Base-by-base conservation (phyloP, 2,888 invertebrate species). In the Leptinotarsa juncta region DNA sequence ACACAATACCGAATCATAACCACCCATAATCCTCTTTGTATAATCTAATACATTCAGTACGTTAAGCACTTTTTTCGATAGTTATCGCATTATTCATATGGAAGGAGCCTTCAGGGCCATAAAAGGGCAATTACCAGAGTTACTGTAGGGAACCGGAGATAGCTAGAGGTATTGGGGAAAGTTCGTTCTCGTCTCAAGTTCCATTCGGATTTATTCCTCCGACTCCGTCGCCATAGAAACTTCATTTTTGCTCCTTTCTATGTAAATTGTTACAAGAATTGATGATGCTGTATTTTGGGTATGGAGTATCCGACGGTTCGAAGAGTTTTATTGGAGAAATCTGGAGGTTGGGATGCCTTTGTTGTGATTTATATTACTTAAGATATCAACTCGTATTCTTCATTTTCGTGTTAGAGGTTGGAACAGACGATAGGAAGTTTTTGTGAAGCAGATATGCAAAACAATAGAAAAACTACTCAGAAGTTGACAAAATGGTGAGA, bases 211-310 rank as follows among this genome's bases (percentile, higher is more conserved):
- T 50, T 20, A 53, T 51, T 53, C 55, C 26, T 48, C 55, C 55
- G 67, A 66, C 57, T 26, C 48, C 53, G 78, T 77, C 70, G 67
- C 70, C 72, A 73, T 77, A 71, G 78, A 71, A 72, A 78, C 75
- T 65, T 15, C 71, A 72, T 73, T 78, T 78, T 78, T 77, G 73
- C 67, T 50, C 73, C 50, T 20, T 53, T 65, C 65, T 67, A 77
- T 75, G 75, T 71, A 75, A 76, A 78, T 72, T 69, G 65, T 73
- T 73, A 76, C 72, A 71, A 65, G 70, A 71, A 78, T 73, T 72
- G 75, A 76, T 73, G 74, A 55, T 67, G 53, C 62, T 65, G 67
- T 68, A 73, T 60, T 71, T 48, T 62, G 57, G 57, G 62, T 20
- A 20, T 23, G 68, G 62, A 70, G 65, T 65, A 23, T 67, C 18